Conservation (phyloP, 2,888 invertebrate genomes). For the Macrosoma leucophasiata region DNA sequence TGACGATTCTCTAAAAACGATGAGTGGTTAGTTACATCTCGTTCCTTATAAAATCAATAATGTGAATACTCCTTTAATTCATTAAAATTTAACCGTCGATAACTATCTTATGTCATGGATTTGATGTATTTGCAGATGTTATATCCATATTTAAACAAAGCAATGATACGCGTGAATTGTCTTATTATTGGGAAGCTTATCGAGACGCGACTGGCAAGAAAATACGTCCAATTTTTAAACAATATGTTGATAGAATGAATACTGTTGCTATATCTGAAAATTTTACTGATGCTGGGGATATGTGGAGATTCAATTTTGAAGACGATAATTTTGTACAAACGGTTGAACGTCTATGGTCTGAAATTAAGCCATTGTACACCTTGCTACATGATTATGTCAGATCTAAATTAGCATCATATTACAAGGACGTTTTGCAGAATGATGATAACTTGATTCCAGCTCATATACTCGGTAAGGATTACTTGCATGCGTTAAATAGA, state of each 20-base stretch:
- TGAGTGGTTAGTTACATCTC: constrained; percentile 67
- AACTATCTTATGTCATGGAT: no score
- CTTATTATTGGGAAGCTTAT: constrained; percentile 80
- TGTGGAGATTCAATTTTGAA: constrained; percentile 66
- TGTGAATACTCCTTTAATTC: no score
- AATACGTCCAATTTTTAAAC: constrained; percentile 75
- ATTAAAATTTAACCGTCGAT: no score
- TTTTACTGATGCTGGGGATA: constrained; percentile 61
- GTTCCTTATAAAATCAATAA: no score
- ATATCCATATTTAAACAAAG: constrained; percentile 63
- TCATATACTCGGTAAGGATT: constrained; percentile 78
- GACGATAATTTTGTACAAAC: constrained; percentile 55
- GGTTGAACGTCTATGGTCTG: constrained; percentile 69
- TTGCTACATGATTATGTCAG: constrained; percentile 79
- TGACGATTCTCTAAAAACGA: constrained; percentile 53
- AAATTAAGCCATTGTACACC: constrained; percentile 79
- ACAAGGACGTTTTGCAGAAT: constrained; percentile 57
- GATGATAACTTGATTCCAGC: constrained; percentile 78
- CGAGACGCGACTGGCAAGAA: constrained; percentile 78
- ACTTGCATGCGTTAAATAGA: no score
- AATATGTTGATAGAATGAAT: constrained; percentile 78
- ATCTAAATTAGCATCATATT: constrained; percentile 66
- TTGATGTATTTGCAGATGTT: constrained; percentile 42
- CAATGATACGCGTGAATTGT: constrained; percentile 76
- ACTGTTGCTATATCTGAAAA: constrained; percentile 75